Conservation (phyloP, 2,113 vertebrate species). For the Nycticebus coucang region DNA sequence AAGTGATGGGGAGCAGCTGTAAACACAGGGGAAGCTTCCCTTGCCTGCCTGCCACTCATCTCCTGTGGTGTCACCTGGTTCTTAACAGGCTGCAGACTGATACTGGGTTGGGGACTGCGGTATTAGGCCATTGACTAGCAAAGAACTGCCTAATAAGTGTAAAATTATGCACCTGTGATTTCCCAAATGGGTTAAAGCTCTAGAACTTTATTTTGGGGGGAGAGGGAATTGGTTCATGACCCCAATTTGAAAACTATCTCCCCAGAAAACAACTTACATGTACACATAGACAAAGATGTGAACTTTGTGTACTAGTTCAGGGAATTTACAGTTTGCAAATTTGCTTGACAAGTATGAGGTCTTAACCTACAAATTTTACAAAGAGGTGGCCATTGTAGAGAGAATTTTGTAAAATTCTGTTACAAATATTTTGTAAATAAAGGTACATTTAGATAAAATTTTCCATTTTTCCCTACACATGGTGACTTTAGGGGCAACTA, state of each 20-base stretch:
- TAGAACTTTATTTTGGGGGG: neutral
- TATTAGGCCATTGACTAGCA: neutral
- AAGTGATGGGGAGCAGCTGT: too few species aligned
- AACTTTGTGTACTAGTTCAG: neutral
- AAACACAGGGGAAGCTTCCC: too few species aligned
- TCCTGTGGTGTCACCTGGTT: too few species aligned
- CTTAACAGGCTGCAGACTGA: too few species aligned
- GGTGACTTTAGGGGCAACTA: too few species aligned
- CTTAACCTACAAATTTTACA: neutral
- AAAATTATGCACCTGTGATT: constrained; percentile 5
- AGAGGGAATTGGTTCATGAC: neutral
- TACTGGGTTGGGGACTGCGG: too few species aligned
- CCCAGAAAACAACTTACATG: neutral
- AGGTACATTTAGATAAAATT: too few species aligned
- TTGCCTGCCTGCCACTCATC: too few species aligned
- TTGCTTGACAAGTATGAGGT: neutral
- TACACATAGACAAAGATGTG: neutral
- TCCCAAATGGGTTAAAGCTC: neutral
- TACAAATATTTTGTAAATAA: too few species aligned
- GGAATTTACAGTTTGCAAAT: neutral
- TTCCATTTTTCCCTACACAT: too few species aligned
- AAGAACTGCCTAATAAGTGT: neutral
- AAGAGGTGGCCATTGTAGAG: too few species aligned
- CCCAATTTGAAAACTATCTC: neutral
- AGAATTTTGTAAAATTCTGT: too few species aligned